Base-by-base conservation (phyloP, 2,888 invertebrate genomes). In the Temnothorax unifasciatus region DNA sequence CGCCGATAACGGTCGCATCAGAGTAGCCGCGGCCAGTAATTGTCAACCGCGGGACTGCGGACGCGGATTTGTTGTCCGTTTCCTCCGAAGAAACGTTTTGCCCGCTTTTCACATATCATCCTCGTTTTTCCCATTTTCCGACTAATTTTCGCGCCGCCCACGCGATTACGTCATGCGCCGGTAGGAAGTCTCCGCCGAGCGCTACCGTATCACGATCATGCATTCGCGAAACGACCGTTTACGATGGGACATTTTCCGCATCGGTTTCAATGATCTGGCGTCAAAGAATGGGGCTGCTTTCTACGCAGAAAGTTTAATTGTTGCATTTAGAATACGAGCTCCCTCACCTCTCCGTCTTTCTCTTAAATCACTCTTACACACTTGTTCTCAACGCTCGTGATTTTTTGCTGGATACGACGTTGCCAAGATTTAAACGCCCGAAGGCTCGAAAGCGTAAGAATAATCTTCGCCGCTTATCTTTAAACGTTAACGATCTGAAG, bases 1-100 rank as follows among this genome's bases (percentile, higher is more conserved):
- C 69, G 15, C 69, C 85, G 88, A 89, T 89, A 89, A 89, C 89
- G 86, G 79, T 83, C 83, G 77, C 79, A 85, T 86, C 85, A 85
- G 61, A 41, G 25, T 81, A 47, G 69, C 79, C 29, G 84, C 41
- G 68, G 66, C 44, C 44, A 41, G 82, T 87, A 89, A 89, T 89
- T 88, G 85, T 89, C 85, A 52, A 57, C 6, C 52, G 52, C 15
- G 47, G n/a, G 57, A 13, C 29, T 21, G 6, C 6, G 25, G 38
- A 52, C 54, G 85, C 69, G 73, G 8, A 88, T 77, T 83, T 66
- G 77, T 82, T 81, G 63, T 57, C 71, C 21, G n/a, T 38, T 21
- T 76, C 74, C 44, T 9, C 1, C 25, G 66, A 8, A 18, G 38
- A 64, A 41, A 3, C 38, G 34, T 41, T 52, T 50, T 11, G 47